Conservation (phyloP, 2,113 vertebrate genomes). For the Embiotoca jacksoni region DNA sequence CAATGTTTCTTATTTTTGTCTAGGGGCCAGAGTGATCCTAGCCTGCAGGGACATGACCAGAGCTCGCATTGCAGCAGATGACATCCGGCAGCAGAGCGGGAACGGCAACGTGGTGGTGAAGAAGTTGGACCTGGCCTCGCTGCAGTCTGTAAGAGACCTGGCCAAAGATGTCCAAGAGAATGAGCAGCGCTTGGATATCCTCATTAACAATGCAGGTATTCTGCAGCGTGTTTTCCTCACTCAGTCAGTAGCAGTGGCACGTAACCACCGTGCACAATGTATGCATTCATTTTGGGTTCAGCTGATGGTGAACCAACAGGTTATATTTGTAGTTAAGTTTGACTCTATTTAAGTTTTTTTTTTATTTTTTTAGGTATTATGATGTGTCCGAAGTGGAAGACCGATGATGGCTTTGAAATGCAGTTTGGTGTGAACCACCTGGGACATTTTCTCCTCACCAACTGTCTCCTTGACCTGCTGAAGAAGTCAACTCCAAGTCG, state of each 20-base stretch:
- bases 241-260: neutral
- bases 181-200: conserved; percentile 77
- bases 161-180: conserved; percentile 66
- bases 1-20: neutral
- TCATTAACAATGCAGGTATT: conserved; percentile 84
- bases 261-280: neutral
- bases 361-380: conserved; percentile 71
- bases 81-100: conserved; percentile 76
- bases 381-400: conserved; percentile 84
- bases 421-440: conserved; percentile 86
- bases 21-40: conserved; percentile 83
- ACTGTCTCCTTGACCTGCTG: conserved; percentile 80
- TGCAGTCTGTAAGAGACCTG: conserved; percentile 79
- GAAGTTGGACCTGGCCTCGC: conserved; percentile 77
- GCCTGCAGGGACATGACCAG: conserved; percentile 81
- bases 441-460: conserved; percentile 85
- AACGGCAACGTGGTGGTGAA: conserved; percentile 80
- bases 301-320: too few species aligned
- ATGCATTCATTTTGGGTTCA: neutral
- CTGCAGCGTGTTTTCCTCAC: neutral
- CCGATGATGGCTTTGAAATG: conserved; percentile 85
- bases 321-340: neutral
- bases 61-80: conserved; percentile 72
- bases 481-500: conserved; percentile 82
- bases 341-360: neutral